These are phyloP conservation scores for Eupithecia pulchellata DNA, from an alignment of 2,888 invertebrate species.

Conservation along the genomic window DNA sequence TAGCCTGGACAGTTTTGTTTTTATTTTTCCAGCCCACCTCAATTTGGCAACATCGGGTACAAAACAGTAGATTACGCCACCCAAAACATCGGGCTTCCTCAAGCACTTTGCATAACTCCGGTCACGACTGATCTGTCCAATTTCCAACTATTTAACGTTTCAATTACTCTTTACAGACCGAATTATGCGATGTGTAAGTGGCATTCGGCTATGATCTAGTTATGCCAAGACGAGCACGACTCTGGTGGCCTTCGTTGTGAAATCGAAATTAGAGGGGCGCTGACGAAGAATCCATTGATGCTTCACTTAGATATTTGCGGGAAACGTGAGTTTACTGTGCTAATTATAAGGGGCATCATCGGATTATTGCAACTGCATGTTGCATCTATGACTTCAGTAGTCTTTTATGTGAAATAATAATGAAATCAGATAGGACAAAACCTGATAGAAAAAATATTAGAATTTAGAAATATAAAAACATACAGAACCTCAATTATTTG, in stretches of 20 bases:
- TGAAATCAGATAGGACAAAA: not conserved
- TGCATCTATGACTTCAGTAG: not conserved
- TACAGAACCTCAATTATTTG: no score
- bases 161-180: constrained; percentile 68
- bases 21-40: not conserved
- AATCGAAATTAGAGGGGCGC: constrained; percentile 64
- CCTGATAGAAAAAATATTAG: not conserved
- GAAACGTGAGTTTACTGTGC: not conserved
- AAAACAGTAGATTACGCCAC: constrained; percentile 21
- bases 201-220: constrained; percentile 71
- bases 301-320: not conserved
- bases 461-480: not conserved
- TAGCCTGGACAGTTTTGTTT: not conserved
- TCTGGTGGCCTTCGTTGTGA: constrained; percentile 72
- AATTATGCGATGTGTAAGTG: constrained; percentile 70
- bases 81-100: constrained; percentile 61
- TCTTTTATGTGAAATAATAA: not conserved
- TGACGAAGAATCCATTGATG: constrained; percentile 39
- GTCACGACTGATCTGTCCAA: constrained; percentile 70
- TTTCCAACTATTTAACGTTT: constrained; percentile 62
- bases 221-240: constrained; percentile 66
- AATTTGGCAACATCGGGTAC: constrained; percentile 1
- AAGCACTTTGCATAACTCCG: constrained; percentile 72
- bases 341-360: not conserved
- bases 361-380: not conserved